Base-by-base conservation (phyloP, 2,888 invertebrate genomes). In the Acholoe squamosa region DNA sequence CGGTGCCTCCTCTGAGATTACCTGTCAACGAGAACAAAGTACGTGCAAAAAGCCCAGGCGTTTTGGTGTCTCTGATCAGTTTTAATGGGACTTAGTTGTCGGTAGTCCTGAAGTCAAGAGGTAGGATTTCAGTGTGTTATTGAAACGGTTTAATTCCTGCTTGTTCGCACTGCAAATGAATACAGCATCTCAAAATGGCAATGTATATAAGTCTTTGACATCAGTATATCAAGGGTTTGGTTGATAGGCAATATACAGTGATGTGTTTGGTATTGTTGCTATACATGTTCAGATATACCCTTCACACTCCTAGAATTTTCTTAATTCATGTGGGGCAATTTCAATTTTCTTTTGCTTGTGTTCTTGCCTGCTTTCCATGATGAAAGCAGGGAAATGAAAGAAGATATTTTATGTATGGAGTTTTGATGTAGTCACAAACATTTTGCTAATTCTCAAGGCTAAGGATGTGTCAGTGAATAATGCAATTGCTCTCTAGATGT, bases 1-100 rank as follows among this genome's bases (percentile, higher is more conserved):
- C 33, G 16, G 43, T 43, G 43, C 33, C 80, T 19, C 34, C 43
- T 14, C 80, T 43, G 80, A 80, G 80, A 80, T 80, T 80, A 80
- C 80, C 80, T 80, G 80, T 80, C 80, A 80, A 14, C 43, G 80
- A 43, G 80, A 80, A 80, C 80, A 80, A 80, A 80, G 80, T 80
- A 43, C 80, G 80, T 25, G 80, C 80, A 80, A 80, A 80, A 80
- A 80, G 80, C 33, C 33, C 3, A 14, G 34, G 33, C 80, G 16
- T 43, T 80, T 22, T 80, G 80, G 34, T 80, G 80, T 43, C 80
- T 80, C 80, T 80, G 80, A 43, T 80, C 71, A 71, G 61, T 71
- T 71, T 71, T 71, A 71, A 71, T 71, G 71, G 71, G 71, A 28
- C 71, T 71, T 71, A 71, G 71, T 71, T 71, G 71, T 25, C 71